Evolutionary conservation across 2,888 invertebrate genomes (phyloP).

Genomic region (Campaea margaritaria): DNA sequence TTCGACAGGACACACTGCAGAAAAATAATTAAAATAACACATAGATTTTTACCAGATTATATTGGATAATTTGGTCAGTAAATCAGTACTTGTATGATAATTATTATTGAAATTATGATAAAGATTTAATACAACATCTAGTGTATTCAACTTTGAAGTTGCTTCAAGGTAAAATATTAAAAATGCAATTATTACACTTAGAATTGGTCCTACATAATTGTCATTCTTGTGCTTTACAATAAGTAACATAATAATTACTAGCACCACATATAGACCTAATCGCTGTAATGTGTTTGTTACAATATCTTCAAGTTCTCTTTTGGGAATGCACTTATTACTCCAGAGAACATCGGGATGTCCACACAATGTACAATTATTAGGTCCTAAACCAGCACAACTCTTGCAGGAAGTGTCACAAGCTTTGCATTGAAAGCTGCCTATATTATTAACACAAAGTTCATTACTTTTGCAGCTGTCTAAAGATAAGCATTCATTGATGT

Average conservation of each 20-base stretch:
- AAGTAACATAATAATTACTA: conserved; percentile 30
- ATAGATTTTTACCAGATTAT: no score
- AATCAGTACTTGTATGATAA: no score
- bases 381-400: conserved; percentile 93
- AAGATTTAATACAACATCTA: conserved; percentile 48
- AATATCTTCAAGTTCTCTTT: conserved; percentile 54
- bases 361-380: conserved; percentile 94
- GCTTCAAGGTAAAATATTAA: conserved; percentile 66
- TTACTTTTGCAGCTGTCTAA: conserved; percentile 82
- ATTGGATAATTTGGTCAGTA: no score
- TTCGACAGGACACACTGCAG: no score
- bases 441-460: conserved; percentile 94
- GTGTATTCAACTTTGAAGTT: conserved; percentile 47
- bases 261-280: conserved; percentile 58
- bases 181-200: conserved; percentile 55
- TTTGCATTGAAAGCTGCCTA: conserved; percentile 92
- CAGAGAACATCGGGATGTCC: conserved; percentile 67
- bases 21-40: no score
- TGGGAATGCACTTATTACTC: conserved; percentile 68
- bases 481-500: conserved; percentile 92
- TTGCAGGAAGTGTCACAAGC: conserved; percentile 93
- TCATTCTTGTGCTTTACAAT: conserved; percentile 46
- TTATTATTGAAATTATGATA: background rate
- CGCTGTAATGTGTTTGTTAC: conserved; percentile 55
- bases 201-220: conserved; percentile 54